A percentile compares a stretch with the other conserved stretches of the same genome.
Conservation (phyloP, 2,113 vertebrate genomes). For the Mustela nigripes region DNA sequence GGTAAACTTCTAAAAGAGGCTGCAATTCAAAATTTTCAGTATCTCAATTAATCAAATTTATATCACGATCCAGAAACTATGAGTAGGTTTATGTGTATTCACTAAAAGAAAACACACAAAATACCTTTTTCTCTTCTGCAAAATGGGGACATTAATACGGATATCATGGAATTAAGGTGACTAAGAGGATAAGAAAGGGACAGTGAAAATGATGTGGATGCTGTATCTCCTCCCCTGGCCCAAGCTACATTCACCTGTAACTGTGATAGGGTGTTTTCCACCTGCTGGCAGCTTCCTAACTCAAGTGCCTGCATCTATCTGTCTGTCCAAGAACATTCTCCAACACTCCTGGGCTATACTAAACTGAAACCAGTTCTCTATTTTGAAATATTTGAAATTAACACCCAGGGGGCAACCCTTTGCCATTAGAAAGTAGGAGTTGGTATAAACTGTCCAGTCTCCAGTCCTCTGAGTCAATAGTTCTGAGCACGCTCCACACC, state of each 20-base stretch:
- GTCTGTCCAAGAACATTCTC: background rate
- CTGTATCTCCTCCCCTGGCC: background rate
- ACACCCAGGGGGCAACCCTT: background rate
- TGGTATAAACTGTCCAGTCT: fast-evolving
- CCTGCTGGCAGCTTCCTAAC: background rate
- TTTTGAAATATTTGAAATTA: background rate
- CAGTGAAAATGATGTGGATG: background rate
- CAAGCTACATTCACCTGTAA: background rate
- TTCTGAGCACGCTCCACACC: background rate
- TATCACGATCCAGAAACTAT: background rate
- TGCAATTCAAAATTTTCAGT: background rate
- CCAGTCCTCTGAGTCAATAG: background rate
- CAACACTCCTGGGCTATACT: background rate
- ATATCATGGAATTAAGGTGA: background rate
- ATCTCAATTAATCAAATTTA: background rate
- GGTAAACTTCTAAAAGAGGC: background rate
- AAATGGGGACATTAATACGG: background rate
- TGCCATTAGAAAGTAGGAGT: background rate
- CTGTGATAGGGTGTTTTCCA: background rate
- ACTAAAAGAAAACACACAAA: background rate
- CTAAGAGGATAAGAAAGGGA: background rate
- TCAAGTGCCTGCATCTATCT: background rate
- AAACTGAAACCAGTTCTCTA: background rate
- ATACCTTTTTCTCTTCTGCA: background rate
- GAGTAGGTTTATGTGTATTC: background rate